phyloP scores from a whole-genome alignment of 2,888 invertebrate genomes.

The Drosophila lacicola region DNA sequence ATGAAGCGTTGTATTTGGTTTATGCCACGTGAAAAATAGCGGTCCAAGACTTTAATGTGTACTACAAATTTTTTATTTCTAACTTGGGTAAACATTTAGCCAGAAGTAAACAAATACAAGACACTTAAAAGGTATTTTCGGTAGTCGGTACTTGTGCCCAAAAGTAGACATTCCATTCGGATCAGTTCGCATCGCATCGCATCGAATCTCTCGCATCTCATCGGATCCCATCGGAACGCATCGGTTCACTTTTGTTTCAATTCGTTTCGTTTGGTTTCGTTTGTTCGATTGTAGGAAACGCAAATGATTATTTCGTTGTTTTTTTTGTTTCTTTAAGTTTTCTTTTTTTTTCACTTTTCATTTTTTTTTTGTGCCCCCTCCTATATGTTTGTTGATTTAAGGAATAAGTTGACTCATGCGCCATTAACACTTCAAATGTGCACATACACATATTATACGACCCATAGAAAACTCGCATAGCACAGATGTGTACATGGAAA shows the following conservation, averaged over 20 bases:
- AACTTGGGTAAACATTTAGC: conserved; percentile 75
- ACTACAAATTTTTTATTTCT: conserved; percentile 70
- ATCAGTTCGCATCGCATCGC: conserved; percentile 21
- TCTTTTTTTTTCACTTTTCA: conserved; percentile 25
- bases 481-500: conserved; percentile 56
- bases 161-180: conserved; percentile 66
- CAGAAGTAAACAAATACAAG: conserved; percentile 76
- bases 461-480: conserved; percentile 24
- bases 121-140: conserved; percentile 76
- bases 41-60: conserved; percentile 72
- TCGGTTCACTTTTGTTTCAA: conserved; percentile 26
- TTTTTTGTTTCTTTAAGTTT: conserved; percentile 30
- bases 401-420: conserved; percentile 74
- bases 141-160: conserved; percentile 71
- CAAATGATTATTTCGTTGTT: conserved; percentile 63
- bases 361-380: conserved; percentile 2
- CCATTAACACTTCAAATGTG: conserved; percentile 72
- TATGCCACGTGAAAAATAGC: conserved; percentile 73
- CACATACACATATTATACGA: conserved; percentile 48
- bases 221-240: conserved; percentile 17
- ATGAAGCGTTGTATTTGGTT: conserved; percentile 58
- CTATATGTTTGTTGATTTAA: conserved; percentile 69
- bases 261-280: conserved; percentile 45
- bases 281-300: conserved; percentile 55
- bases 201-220: conserved; percentile 7